Percentiles rank a stretch among this genome's conserved stretches.
Evolutionary conservation across 2,888 invertebrate genomes (phyloP).

Genomic region (Allophyes oxyacanthae): DNA sequence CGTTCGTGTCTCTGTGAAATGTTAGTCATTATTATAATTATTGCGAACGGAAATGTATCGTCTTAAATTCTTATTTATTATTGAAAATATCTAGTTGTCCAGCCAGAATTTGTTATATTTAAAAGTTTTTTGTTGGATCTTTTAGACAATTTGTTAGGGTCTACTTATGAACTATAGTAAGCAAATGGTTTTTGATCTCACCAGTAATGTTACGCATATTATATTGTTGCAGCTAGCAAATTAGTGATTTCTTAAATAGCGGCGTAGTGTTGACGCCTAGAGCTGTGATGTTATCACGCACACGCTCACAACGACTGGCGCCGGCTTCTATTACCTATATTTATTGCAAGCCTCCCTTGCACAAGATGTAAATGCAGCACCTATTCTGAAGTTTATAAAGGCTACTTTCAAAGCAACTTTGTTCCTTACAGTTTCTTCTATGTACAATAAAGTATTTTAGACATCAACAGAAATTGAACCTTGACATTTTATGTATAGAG

Average conservation of each 20-base stretch:
- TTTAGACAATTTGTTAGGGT: constrained; percentile 28
- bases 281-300: constrained; percentile 80
- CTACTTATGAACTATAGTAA: neutral
- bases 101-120: constrained; percentile 32
- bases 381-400: constrained; percentile 75
- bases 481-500: constrained; percentile 58
- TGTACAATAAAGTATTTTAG: constrained; percentile 59
- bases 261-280: constrained; percentile 72
- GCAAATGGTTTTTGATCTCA: constrained; percentile 37
- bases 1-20: constrained; percentile 27
- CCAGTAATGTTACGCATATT: constrained; percentile 42
- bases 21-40: constrained; percentile 21
- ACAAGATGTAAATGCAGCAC: constrained; percentile 76
- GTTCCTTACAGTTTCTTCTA: constrained; percentile 68
- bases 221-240: constrained; percentile 51
- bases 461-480: constrained; percentile 60
- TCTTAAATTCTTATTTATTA: constrained; percentile 34
- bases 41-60: constrained; percentile 41
- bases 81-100: constrained; percentile 30
- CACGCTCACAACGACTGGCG: constrained; percentile 78
- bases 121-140: constrained; percentile 33
- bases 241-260: constrained; percentile 72
- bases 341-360: constrained; percentile 70
- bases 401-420: constrained; percentile 72
- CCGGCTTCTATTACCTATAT: constrained; percentile 79